Base-by-base conservation (phyloP, 1,140 invertebrate genomes). In the Drosophila nebulosa region DNA sequence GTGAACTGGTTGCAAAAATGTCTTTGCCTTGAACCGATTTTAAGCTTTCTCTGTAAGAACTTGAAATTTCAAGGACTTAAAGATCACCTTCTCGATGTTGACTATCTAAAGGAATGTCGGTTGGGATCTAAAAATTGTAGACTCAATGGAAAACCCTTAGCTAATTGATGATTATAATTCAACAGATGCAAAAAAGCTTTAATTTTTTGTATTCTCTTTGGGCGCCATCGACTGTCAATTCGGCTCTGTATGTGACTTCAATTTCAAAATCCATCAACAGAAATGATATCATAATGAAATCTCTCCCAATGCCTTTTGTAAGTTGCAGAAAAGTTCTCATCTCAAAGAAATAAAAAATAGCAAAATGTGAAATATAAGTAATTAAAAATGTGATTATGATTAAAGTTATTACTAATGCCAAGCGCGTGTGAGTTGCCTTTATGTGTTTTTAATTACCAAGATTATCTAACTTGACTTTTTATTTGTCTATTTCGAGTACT, bases 221-320 rank as follows among this genome's bases (percentile, higher is more conserved):
- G 30, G 30, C 30, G 30, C 30, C 30, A 12, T 32, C 30, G n/a
- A 14, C 4, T 27, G 14, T 53, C 51, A 27, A 26, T 53, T 14
- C n/a, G 24, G 6, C 51, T 27, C 14, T 27, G 39, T 46, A 46
- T 46, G 39, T 46, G 39, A 46, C 39, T 46, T 21, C 1, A 46
- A 46, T 46, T 46, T 21, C 9, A 46, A 46, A 46, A 21, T 16
- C 14, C 16, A 53, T 6, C 51, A 27, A 26, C n/a, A 14, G 14
- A 53, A 53, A 27, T 53, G 51, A 53, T 24, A 53, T 53, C 51
- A 27, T 16, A 53, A 30, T 53, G 24, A 12, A 53, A 53, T 53
- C 51, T 53, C 51, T 10, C 21, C 7, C 22, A 14, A 53, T 27
- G 50, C 6, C 50, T 50, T 18, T 21, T 21, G 22, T 24, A 22